Evolutionary conservation across 2,797 vertebrate genomes (phyloP).

Genomic region (Prunella strophiata): DNA sequence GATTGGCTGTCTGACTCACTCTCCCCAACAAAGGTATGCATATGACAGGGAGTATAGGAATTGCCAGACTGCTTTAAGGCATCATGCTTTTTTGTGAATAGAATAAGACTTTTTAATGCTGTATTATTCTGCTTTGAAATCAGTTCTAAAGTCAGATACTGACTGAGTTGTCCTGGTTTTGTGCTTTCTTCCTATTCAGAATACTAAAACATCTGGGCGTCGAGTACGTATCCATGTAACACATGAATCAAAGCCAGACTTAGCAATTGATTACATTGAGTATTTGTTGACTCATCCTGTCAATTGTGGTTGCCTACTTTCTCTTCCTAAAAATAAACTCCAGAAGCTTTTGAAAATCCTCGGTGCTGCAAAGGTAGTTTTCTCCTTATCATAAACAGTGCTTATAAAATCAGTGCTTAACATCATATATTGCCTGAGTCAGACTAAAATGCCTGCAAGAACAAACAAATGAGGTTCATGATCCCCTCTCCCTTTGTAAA

Average conservation of each 20-base stretch:
- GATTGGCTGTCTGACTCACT: slow-evolving; percentile 84
- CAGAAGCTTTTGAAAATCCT: slow-evolving; percentile 83
- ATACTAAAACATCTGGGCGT: slow-evolving; percentile 44
- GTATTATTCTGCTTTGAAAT: background rate
- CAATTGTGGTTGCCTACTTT: slow-evolving; percentile 81
- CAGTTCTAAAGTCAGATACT: background rate
- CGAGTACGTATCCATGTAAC: slow-evolving; percentile 82
- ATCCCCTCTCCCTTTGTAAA: background rate
- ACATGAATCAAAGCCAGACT: slow-evolving; percentile 81
- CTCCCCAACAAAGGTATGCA: slow-evolving; percentile 74
- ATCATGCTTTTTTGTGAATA: background rate
- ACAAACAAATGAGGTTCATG: background rate
- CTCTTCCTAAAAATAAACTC: slow-evolving; percentile 77
- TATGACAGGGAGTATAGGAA: background rate
- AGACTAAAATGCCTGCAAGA: background rate
- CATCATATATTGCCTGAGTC: background rate
- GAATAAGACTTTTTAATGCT: background rate
- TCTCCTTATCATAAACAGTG: background rate
- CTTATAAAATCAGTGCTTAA: background rate
- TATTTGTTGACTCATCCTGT: slow-evolving; percentile 83
- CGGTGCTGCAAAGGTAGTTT: slow-evolving; percentile 82
- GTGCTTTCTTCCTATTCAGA: slow-evolving; percentile 65
- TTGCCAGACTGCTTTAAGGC: background rate
- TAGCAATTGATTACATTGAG: slow-evolving; percentile 88
- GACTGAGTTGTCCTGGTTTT: background rate